A percentile compares a stretch with the other conserved stretches of the same genome.
phyloP scores from a whole-genome alignment of 2,113 vertebrate species.

The Tenebrosternarchus preto region DNA sequence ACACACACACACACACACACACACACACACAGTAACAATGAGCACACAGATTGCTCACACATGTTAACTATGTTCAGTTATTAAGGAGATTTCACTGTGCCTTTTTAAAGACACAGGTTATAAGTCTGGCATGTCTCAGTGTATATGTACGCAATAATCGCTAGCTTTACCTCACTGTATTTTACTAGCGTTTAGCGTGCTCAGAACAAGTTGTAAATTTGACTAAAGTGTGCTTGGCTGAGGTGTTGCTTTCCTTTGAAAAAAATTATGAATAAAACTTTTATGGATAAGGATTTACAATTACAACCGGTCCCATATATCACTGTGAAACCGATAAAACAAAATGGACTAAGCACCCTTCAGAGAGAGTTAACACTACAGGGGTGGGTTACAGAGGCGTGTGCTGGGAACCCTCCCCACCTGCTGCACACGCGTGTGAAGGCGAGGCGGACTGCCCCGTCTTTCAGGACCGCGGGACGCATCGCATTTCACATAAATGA shows the following conservation, averaged over 20 bases:
- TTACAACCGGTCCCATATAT: too few species aligned
- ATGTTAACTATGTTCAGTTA: too few species aligned
- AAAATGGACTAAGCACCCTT: not conserved
- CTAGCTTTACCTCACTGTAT: not conserved
- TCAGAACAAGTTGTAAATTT: not conserved
- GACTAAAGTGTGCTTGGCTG: not conserved
- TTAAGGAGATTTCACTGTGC: too few species aligned
- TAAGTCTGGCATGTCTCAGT: too few species aligned
- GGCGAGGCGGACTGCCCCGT: constrained; percentile 33
- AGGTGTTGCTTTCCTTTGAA: too few species aligned
- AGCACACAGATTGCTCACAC: too few species aligned
- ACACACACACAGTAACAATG: too few species aligned
- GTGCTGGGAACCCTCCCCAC: not conserved
- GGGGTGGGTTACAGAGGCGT: not conserved
- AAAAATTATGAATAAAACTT: too few species aligned
- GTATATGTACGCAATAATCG: not conserved
- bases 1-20: constrained; percentile 20
- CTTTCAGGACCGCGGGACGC: constrained; percentile 50
- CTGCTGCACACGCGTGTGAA: constrained; percentile 9
- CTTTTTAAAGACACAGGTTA: too few species aligned
- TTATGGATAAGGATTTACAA: not conserved
- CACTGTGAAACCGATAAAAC: not conserved
- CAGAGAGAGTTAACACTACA: not conserved
- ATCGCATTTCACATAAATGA: constrained; percentile 61
- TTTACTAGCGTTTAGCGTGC: not conserved